Evolutionary conservation across 2,888 invertebrate genomes (phyloP), one percentile per base, ranked within the genome.

Genomic region (Amblyjoppa fuscipennis): DNA sequence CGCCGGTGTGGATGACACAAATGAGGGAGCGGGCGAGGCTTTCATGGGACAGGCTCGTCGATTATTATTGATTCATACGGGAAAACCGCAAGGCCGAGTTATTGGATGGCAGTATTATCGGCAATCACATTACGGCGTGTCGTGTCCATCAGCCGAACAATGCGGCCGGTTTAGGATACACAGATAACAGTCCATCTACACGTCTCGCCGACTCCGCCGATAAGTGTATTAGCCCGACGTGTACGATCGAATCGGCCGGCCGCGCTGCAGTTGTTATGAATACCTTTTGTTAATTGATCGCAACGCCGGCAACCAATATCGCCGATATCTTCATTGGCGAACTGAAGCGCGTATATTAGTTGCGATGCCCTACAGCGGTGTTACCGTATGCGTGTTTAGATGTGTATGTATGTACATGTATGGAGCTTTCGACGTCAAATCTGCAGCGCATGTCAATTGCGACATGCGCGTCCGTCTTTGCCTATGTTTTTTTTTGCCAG

Each of bases 61-160:
- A 68, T 68, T 74, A 68, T 74, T 81, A 81, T 81, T 68, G 66
- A 81, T 81, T 81, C 73, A 59, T 20, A 74, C 31, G 73, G 31
- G 28, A 68, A 49, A 56, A 53, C 66, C 45, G 53, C 53, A 56
- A 59, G 45, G 11, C 68, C 53, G 73, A 68, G 20, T 81, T 81
- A 81, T 81, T 68, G 53, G 74, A 53, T 74, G 61, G 16, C 68
- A n/a, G 41, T 74, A 68, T 81, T 68, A 74, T 74, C 45, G 80
- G 61, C 74, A 74, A 81, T 81, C 73, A 28, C 28, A 74, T 81
- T 74, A 79, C 61, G 25, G 31, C 59, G 59, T 56, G 59, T 59
- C 59, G 59, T 59, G 13, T 59, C 25, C 28, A 28, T 59, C 25
- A 9, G 2, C 13, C 59, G 59, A 11, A 25, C 59, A 28, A 28